Conservation (phyloP, 2,113 vertebrate species). For the Tragelaphus scriptus region DNA sequence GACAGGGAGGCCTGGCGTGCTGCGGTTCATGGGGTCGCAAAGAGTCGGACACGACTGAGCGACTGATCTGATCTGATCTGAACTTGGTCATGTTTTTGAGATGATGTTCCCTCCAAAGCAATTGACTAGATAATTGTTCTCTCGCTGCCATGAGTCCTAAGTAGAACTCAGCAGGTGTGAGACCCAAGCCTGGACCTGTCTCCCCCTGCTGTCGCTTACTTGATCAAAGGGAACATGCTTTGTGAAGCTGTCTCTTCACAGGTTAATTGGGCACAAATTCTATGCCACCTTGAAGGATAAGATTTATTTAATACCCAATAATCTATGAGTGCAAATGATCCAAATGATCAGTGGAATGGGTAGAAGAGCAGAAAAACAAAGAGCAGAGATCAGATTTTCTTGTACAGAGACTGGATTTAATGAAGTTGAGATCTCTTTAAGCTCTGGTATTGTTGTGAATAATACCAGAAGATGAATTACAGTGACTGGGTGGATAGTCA, state of each 20-base stretch:
- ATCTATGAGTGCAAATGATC: not conserved
- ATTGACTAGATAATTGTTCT: constrained; percentile 49
- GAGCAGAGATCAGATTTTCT: not conserved
- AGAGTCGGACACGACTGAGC: too few species aligned
- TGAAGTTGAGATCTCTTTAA: not conserved
- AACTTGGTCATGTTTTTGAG: constrained; percentile 31
- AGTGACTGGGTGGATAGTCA: not conserved
- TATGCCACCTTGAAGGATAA: not conserved
- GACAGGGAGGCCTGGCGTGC: too few species aligned
- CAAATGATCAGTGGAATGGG: not conserved
- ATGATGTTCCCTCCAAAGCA: constrained; percentile 31
- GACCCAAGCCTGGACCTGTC: constrained; percentile 4
- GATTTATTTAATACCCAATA: not conserved
- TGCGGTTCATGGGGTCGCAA: too few species aligned
- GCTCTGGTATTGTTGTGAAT: not conserved
- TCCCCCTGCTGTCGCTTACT: not conserved
- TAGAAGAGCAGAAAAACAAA: not conserved
- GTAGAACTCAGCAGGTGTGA: constrained; percentile 27
- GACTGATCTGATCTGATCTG: too few species aligned
- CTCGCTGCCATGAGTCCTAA: not conserved
- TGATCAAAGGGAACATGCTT: not conserved
- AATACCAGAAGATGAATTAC: not conserved
- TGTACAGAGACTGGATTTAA: not conserved
- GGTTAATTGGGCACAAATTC: constrained; percentile 3
- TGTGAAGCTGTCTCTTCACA: not conserved